Base-by-base conservation (phyloP, 2,888 invertebrate genomes). In the Hedychridium roseum region DNA sequence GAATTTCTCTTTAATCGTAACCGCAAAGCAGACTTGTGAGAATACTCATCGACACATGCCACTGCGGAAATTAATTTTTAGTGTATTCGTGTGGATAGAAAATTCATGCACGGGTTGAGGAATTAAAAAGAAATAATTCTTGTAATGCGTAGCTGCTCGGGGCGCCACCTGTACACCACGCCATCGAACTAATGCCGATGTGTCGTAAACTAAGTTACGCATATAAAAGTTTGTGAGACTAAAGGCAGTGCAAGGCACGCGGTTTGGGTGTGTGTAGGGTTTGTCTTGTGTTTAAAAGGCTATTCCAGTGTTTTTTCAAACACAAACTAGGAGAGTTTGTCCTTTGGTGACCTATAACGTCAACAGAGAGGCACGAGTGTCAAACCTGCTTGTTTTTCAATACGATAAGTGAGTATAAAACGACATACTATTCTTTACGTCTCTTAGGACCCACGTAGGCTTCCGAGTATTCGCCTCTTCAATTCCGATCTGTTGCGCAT, bases 101-200 rank as follows among this genome's bases (percentile, higher is more conserved):
- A 6, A 14, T 14, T 28, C 4, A 4, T 23, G 4, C 9, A 23
- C 9, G 23, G 11, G 5, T 23, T 11, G 30, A 30, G 30, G 5
- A 9, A 11, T 11, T 30, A 4, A 30, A 9, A 9, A 9, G 12
- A 9, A 30, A 5, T 4, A 30, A 30, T 9, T 6, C 12, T 37
- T 37, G 18, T 21, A 14, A 37, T 17, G 15, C n/a, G 11, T 26
- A 9, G n/a, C n/a, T 11, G 11, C 37, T 7, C n/a, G 9, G 11
- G 35, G 49, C 38, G 46, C 49, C 46, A 38, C 39, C 53, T 54
- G 35, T 43, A 41, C 40, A 42, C 42, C 49, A 54, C 53, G 53
- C 53, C 46, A 30, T 28, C 35, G 53, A 54, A 54, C 49, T 49
- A 50, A 34, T 36, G 20, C 38, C 42, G 21, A 54, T 50, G 53